phyloP scores from a whole-genome alignment of 2,797 vertebrate genomes.

The Antrozous pallidus region DNA sequence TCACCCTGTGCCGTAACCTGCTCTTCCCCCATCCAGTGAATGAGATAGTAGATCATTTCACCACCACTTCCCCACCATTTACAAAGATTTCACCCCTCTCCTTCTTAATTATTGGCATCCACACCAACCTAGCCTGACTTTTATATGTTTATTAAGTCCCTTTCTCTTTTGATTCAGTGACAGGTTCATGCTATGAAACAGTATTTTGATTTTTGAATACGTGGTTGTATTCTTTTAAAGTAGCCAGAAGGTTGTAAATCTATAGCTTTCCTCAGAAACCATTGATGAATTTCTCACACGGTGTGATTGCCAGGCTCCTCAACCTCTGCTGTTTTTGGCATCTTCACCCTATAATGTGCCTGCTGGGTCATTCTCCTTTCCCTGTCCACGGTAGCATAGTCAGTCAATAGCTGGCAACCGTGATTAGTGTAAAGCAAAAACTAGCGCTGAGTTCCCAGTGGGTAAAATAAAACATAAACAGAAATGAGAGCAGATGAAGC shows the following conservation, averaged over 20 bases:
- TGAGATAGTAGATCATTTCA: fast-evolving
- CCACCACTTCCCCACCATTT: not conserved
- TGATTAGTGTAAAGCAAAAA: not conserved
- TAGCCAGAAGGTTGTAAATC: not conserved
- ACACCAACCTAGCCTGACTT: not conserved
- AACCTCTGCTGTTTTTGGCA: not conserved
- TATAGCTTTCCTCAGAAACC: not conserved
- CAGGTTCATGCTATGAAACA: not conserved
- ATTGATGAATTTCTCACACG: not conserved
- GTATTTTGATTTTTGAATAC: constrained; percentile 2
- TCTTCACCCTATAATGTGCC: not conserved
- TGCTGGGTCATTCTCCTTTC: not conserved
- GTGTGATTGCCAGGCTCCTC: not conserved
- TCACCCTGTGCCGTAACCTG: not conserved
- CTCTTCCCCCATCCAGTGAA: not conserved
- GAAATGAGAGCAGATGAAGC: not conserved
- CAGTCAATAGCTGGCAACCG: not conserved
- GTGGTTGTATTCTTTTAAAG: not conserved
- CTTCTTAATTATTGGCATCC: not conserved
- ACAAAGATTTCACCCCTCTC: not conserved
- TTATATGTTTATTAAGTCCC: not conserved
- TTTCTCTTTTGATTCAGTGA: constrained; percentile 7
- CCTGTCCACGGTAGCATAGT: not conserved
- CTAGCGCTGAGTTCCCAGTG: not conserved
- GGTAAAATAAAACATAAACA: not conserved